Evolutionary conservation across 2,888 invertebrate genomes (phyloP).

Genomic region (Sinelater perroti): DNA sequence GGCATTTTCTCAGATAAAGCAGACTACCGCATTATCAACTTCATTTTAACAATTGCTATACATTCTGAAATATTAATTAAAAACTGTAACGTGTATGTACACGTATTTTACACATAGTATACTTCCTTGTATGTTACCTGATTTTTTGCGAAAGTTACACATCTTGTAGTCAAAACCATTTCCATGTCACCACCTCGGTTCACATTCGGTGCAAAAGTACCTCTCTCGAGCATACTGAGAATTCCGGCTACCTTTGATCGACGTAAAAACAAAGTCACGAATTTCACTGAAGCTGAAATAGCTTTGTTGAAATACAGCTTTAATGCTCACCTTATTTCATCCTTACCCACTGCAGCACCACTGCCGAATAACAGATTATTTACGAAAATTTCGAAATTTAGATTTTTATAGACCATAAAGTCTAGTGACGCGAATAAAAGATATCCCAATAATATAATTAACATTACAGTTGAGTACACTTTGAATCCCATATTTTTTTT

Average conservation of each 20-base stretch:
- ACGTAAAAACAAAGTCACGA: not conserved
- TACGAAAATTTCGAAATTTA: not conserved
- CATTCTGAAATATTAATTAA: too few species aligned
- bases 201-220: not conserved
- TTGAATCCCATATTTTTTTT: too few species aligned
- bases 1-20: too few species aligned
- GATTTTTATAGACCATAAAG: not conserved
- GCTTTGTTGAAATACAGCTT: not conserved
- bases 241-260: not conserved
- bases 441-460: not conserved
- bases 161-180: not conserved
- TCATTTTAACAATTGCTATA: too few species aligned
- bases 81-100: too few species aligned
- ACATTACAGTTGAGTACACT: not conserved
- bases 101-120: too few species aligned
- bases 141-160: not conserved
- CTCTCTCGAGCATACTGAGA: not conserved
- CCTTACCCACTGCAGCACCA: not conserved
- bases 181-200: not conserved
- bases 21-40: too few species aligned
- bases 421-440: not conserved
- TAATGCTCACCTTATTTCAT: not conserved
- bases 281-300: not conserved
- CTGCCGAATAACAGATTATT: not conserved
- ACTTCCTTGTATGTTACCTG: not conserved